phyloP scores from a whole-genome alignment of 2,797 vertebrate genomes.

The Dendrocincla tyrannina region DNA sequence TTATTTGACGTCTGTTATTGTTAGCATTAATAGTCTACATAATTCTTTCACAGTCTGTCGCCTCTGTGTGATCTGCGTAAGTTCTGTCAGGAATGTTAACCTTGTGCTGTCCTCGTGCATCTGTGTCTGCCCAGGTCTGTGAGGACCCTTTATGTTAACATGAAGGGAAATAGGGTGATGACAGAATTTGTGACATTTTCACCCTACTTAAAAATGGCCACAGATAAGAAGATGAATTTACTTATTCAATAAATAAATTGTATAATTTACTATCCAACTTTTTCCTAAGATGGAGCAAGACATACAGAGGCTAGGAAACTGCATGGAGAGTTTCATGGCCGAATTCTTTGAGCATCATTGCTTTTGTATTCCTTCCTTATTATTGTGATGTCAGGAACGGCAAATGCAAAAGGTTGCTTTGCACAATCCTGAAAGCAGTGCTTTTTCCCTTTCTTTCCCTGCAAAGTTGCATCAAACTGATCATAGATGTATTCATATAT shows the following conservation, averaged over 20 bases:
- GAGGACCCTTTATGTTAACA: not conserved
- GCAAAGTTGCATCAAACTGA: not conserved
- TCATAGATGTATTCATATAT: not conserved
- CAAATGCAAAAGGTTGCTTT: constrained; percentile 8
- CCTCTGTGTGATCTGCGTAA: not conserved
- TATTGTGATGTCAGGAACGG: not conserved
- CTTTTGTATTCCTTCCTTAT: constrained; percentile 18
- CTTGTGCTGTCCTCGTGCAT: not conserved
- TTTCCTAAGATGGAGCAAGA: not conserved
- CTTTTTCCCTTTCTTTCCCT: not conserved
- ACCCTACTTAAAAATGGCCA: not conserved
- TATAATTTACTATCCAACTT: too few species aligned
- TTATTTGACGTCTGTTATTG: not conserved
- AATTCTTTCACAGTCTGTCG: constrained; percentile 24
- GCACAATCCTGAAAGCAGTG: not conserved
- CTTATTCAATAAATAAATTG: not conserved
- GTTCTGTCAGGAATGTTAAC: constrained; percentile 8
- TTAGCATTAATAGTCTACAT: not conserved
- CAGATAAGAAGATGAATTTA: not conserved
- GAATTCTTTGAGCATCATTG: not conserved
- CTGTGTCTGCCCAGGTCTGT: not conserved
- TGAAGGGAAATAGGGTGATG: not conserved
- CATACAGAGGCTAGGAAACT: not conserved
- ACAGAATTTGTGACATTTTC: not conserved
- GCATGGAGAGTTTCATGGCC: not conserved